Conservation (phyloP, 1,140 invertebrate species). For the Drosophila bocqueti region DNA sequence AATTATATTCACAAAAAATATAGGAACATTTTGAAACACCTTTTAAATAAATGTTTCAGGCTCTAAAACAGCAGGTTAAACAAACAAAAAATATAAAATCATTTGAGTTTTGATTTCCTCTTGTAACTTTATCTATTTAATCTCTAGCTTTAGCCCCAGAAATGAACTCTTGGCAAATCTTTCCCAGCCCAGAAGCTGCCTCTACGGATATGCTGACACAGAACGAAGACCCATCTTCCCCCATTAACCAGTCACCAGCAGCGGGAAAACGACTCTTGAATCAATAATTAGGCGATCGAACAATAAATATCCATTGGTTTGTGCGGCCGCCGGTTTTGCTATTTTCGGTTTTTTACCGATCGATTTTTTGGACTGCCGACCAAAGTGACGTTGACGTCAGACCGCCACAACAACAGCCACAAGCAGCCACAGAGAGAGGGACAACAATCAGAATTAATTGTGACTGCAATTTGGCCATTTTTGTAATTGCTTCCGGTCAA, state of each 20-base stretch:
- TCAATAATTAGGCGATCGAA: constrained; percentile 64
- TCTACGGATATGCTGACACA: constrained; percentile 11
- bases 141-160: background rate
- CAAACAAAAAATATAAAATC: background rate
- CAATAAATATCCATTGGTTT: constrained; percentile 60
- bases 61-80: too few relatives aligned
- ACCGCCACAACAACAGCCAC: constrained; percentile 34
- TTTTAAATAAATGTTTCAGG: too few relatives aligned
- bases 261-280: constrained; percentile 70
- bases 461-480: constrained; percentile 76
- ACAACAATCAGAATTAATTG: constrained; percentile 60
- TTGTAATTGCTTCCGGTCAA: constrained; percentile 74
- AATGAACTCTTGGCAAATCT: background rate
- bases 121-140: background rate
- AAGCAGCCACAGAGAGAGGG: background rate
- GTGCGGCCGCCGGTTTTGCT: constrained; percentile 31
- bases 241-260: constrained; percentile 10
- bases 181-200: background rate
- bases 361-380: constrained; percentile 13
- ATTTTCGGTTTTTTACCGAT: constrained; percentile 37
- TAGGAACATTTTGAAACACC: too few relatives aligned
- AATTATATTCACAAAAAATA: background rate
- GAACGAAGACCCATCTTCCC: background rate
- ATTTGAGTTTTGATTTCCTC: too few relatives aligned
- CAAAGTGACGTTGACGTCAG: constrained; percentile 75